Evolutionary conservation across 2,797 vertebrate species (phyloP).

Genomic region (Acanthurus leucopareius): DNA sequence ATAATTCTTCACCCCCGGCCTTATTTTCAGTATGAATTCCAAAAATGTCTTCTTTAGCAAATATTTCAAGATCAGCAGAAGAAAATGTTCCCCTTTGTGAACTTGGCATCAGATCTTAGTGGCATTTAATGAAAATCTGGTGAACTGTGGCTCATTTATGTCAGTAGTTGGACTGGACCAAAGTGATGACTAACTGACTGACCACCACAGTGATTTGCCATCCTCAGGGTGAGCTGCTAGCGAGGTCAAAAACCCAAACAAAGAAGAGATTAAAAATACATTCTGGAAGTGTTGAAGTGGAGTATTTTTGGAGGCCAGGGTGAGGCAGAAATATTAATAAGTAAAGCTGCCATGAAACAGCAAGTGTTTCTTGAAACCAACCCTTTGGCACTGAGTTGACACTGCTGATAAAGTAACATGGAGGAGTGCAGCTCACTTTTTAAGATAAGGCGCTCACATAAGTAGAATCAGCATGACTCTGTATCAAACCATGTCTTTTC

Average conservation of each 20-base stretch:
- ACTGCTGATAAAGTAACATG: slow-evolving; percentile 6
- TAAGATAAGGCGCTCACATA: background rate
- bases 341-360: slow-evolving; percentile 26
- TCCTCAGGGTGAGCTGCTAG: background rate
- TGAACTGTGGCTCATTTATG: background rate
- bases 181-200: no score
- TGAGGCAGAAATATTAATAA: slow-evolving; percentile 18
- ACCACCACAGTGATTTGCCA: background rate
- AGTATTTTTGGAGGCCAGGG: background rate
- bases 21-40: background rate
- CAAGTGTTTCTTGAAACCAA: background rate
- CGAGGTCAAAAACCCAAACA: background rate
- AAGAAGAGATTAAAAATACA: background rate
- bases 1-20: background rate
- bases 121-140: background rate
- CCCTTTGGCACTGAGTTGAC: slow-evolving; percentile 11
- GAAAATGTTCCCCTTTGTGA: background rate
- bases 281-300: background rate
- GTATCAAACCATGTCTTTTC: slow-evolving; percentile 32
- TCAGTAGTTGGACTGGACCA: background rate
- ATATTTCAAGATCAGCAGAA: background rate
- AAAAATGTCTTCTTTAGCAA: background rate
- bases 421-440: slow-evolving; percentile 4
- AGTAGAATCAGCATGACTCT: slow-evolving; percentile 11
- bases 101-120: background rate